Evolutionary conservation across 2,888 invertebrate genomes (phyloP).

Genomic region (Homarus gammarus): DNA sequence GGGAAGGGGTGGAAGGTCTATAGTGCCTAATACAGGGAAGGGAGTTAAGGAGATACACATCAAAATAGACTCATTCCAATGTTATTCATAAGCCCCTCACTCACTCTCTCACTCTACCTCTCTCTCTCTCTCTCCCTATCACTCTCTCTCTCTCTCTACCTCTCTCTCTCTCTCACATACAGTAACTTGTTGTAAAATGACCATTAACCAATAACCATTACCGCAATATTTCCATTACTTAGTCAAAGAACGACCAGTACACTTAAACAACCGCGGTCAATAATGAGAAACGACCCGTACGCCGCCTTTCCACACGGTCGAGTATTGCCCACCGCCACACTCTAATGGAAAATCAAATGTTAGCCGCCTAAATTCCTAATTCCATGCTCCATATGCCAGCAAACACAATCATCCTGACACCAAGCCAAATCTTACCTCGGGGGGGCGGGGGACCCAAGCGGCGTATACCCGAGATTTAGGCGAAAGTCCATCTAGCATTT

Average conservation of each 20-base stretch:
- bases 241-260: conserved; percentile 6
- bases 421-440: conserved; percentile 48
- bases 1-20: too few relatives aligned
- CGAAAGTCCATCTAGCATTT: neutral
- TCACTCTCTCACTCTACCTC: neutral
- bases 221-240: conserved; percentile 18
- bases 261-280: neutral
- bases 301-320: conserved; percentile 27
- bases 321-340: conserved; percentile 33
- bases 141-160: too few relatives aligned
- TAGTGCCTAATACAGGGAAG: neutral
- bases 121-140: too few relatives aligned
- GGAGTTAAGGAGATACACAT: too few relatives aligned
- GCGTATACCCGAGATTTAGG: neutral
- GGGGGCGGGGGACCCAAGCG: neutral
- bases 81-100: neutral
- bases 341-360: conserved; percentile 73
- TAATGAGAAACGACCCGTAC: conserved; percentile 47
- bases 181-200: conserved; percentile 8
- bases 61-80: neutral
- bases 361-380: conserved; percentile 73
- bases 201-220: conserved; percentile 44
- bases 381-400: conserved; percentile 73
- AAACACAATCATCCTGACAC: conserved; percentile 72
- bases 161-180: too few relatives aligned